Evolutionary conservation across 1,140 invertebrate species (phyloP), one percentile per base, ranked within the genome.

Genomic region (Drosophila fuyamai): DNA sequence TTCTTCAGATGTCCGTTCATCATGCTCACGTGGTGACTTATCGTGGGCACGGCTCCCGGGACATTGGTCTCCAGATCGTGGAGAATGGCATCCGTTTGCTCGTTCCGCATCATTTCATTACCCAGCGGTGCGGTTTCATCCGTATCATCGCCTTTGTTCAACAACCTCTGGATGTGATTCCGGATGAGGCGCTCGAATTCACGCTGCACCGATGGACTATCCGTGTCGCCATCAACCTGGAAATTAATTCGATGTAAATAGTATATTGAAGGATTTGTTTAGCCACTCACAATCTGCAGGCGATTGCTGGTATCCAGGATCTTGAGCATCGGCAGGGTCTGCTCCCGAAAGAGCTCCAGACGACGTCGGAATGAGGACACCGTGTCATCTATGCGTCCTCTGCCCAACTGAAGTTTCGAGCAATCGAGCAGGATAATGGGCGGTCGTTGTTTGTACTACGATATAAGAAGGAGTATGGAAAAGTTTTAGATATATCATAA

Each of bases 271-370:
- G 0, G 9, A 0, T 9, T 14, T 6, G 0, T 4, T 0, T 13
- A 16, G 1, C 1, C 0, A 65, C 95, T 95, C 92, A 97, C 96
- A 71, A 97, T 97, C 44, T 94, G 95, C 18, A 98, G 93, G 13
- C 97, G 94, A 84, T 95, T 95, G 56, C 96, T 94, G 63, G 95
- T 95, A 76, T 98, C 97, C 89, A 98, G 93, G 0, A 93, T 94
- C 92, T 97, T 98, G 18, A 98, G 93, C 95, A 97, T 97, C 1
- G 97, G 97, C 58, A 98, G 93, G 6, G 97, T 97, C 16, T 96
- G 94, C 83, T 97, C 96, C 1, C 97, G 94, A 92, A 98, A 98
- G 63, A 97, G 94, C 88, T 97, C 96, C 27, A 98, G 93, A 16
- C 97, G 94, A 67, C 95, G 94, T 16, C 96, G 93, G 83, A 98